Evolutionary conservation across 2,888 invertebrate genomes (phyloP).

Genomic region (Anthophora plumipes): DNA sequence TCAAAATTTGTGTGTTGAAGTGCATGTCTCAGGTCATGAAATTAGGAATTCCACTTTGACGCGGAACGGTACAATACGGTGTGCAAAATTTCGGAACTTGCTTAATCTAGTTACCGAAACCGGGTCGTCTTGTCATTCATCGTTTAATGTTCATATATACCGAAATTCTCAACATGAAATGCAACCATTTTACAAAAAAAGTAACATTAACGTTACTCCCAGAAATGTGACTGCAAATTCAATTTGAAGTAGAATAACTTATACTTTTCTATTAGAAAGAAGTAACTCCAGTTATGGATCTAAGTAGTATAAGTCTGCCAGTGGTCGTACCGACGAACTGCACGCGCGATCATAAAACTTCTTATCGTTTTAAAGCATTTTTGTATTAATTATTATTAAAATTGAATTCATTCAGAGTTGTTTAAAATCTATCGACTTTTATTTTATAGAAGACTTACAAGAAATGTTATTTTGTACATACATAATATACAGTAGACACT

Average conservation of each 20-base stretch:
- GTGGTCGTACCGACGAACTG: constrained; percentile 38
- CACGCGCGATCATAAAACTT: neutral
- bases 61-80: constrained; percentile 17
- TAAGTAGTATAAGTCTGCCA: constrained; percentile 57
- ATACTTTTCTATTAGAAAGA: neutral
- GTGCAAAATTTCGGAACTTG: constrained; percentile 29
- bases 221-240: neutral
- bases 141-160: constrained; percentile 18
- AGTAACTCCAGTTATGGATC: constrained; percentile 30
- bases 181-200: neutral
- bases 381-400: too few species aligned
- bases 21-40: constrained; percentile 19
- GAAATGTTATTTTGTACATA: too few species aligned
- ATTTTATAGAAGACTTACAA: too few species aligned
- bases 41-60: constrained; percentile 23
- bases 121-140: constrained; percentile 8
- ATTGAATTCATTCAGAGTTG: too few species aligned
- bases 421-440: too few species aligned
- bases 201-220: neutral
- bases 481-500: too few species aligned
- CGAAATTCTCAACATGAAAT: neutral
- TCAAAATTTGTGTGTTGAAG: constrained; percentile 31
- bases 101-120: constrained; percentile 20
- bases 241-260: too few species aligned
- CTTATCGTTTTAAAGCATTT: too few species aligned